Conservation (phyloP, 2,113 vertebrate genomes). For the Dermatemys mawii region DNA sequence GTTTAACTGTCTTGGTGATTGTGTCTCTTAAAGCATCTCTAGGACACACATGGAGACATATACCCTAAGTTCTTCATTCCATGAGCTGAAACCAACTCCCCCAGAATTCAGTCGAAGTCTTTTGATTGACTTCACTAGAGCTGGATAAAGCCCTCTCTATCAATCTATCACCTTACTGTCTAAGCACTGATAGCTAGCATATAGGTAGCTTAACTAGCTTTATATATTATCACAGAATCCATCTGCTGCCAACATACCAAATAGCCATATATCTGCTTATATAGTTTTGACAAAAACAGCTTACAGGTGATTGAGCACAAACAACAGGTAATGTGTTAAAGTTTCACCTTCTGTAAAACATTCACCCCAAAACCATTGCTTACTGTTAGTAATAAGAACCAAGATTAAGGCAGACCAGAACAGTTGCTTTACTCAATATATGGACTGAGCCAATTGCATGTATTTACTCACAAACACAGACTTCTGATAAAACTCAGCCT, state of each 20-base stretch:
- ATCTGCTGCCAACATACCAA: background rate
- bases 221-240: background rate
- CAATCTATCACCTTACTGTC: background rate
- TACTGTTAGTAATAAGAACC: background rate
- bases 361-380: background rate
- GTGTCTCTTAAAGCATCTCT: background rate
- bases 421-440: fast-evolving
- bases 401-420: background rate
- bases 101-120: background rate
- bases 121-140: background rate
- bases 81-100: background rate
- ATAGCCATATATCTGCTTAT: background rate
- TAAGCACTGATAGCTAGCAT: background rate
- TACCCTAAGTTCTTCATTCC: background rate
- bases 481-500: background rate
- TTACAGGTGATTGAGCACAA: background rate
- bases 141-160: background rate
- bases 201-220: background rate
- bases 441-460: background rate
- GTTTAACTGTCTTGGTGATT: background rate
- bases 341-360: background rate
- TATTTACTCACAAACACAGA: background rate
- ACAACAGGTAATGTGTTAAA: background rate
- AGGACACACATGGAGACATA: background rate
- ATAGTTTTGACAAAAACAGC: background rate